Evolutionary conservation across 2,888 invertebrate species (phyloP).

Genomic region (Argynnis bischoffii): DNA sequence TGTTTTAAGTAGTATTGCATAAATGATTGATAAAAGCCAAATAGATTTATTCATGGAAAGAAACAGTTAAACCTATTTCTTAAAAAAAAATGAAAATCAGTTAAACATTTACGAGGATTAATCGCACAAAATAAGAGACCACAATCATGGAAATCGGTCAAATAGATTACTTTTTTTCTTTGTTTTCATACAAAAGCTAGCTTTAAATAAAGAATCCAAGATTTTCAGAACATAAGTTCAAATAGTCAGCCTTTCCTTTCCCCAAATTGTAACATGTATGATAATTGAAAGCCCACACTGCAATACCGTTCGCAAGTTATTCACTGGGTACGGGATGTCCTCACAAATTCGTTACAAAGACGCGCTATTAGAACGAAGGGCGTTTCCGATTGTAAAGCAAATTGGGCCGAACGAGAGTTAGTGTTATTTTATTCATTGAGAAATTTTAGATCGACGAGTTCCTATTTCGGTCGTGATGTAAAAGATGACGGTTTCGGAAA

Average conservation of each 20-base stretch:
- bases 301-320: slow-evolving; percentile 7
- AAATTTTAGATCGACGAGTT: slow-evolving; percentile 34
- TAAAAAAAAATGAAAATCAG: too few species aligned
- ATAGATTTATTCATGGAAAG: too few species aligned
- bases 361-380: slow-evolving; percentile 32
- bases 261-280: not conserved
- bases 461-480: slow-evolving; percentile 26
- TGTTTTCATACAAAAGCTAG: too few species aligned
- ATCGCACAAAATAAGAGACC: too few species aligned
- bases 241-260: not conserved
- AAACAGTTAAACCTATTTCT: too few species aligned
- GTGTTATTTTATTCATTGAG: slow-evolving; percentile 62
- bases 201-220: too few species aligned
- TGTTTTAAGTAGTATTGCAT: too few species aligned
- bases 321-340: slow-evolving; percentile 26
- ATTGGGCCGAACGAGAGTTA: slow-evolving; percentile 48
- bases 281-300: slow-evolving; percentile 5
- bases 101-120: too few species aligned
- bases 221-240: too few species aligned
- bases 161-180: too few species aligned
- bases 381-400: slow-evolving; percentile 34
- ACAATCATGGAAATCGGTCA: too few species aligned
- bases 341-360: slow-evolving; percentile 36
- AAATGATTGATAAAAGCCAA: too few species aligned
- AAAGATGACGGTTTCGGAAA: slow-evolving; percentile 20